Percentiles rank a stretch among this genome's conserved stretches.
These are phyloP conservation scores for Venusia cambrica DNA, from an alignment of 2,888 invertebrate genomes.

Conservation along the genomic window DNA sequence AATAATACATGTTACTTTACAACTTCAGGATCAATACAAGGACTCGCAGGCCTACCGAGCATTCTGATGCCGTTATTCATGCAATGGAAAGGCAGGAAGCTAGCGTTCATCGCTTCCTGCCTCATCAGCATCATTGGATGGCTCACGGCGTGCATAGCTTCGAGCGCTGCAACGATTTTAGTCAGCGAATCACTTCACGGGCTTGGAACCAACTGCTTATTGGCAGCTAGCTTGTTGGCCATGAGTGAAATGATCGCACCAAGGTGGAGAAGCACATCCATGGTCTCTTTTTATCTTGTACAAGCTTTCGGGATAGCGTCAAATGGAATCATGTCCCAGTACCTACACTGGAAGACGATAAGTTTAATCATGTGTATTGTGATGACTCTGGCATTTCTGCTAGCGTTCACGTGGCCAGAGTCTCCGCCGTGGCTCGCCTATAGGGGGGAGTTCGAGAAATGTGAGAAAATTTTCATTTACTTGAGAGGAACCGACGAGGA, in stretches of 20 bases:
- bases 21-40: constrained; percentile 32
- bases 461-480: constrained; percentile 25
- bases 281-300: constrained; percentile 5
- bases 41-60: constrained; percentile 30
- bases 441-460: constrained; percentile 24
- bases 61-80: constrained; percentile 31
- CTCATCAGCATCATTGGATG: constrained; percentile 26
- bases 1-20: background rate
- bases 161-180: constrained; percentile 15
- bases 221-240: constrained; percentile 14
- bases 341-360: constrained; percentile 21
- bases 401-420: constrained; percentile 25
- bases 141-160: constrained; percentile 21
- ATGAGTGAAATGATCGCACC: constrained; percentile 26
- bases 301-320: constrained; percentile 17
- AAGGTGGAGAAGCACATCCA: constrained; percentile 11
- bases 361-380: constrained; percentile 18
- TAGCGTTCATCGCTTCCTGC: constrained; percentile 30
- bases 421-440: constrained; percentile 29
- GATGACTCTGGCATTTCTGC: constrained; percentile 14
- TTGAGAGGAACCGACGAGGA: constrained; percentile 24
- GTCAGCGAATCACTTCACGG: constrained; percentile 28
- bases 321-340: constrained; percentile 10
- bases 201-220: constrained; percentile 16
- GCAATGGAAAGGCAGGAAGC: constrained; percentile 32